phyloP scores from a whole-genome alignment of 2,888 invertebrate genomes.

The Drosophila lutescens region DNA sequence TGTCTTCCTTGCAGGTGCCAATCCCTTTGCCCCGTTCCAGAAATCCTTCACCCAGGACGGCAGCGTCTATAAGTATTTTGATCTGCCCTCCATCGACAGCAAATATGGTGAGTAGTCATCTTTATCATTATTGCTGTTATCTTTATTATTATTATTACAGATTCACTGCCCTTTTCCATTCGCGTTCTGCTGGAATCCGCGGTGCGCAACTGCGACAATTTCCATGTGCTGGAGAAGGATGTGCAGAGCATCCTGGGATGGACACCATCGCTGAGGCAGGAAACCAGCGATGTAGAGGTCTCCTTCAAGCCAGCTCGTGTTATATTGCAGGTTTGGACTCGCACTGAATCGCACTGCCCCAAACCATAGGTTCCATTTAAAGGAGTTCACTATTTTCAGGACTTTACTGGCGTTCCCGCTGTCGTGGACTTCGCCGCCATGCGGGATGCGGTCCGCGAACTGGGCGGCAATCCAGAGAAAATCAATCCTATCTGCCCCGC shows the following conservation, averaged over 20 bases:
- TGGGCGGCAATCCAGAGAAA: slow-evolving; percentile 95
- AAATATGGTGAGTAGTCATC: slow-evolving; percentile 91
- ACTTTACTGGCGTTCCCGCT: slow-evolving; percentile 98
- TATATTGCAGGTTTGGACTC: slow-evolving; percentile 90
- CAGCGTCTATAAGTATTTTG: slow-evolving; percentile 89
- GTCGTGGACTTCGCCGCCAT: slow-evolving; percentile 99
- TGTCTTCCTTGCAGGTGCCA: slow-evolving; percentile 30
- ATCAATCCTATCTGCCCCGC: slow-evolving; percentile 99
- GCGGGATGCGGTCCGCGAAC: slow-evolving; percentile 95
- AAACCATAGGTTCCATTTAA: too few relatives aligned
- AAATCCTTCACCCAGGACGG: slow-evolving; percentile 80
- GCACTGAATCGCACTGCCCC: too few relatives aligned
- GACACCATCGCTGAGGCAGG: slow-evolving; percentile 86
- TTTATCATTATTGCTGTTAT: background rate
- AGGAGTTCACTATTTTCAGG: slow-evolving; percentile 74
- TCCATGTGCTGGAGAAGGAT: slow-evolving; percentile 93
- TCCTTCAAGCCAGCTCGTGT: slow-evolving; percentile 98
- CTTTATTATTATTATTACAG: slow-evolving; percentile 83
- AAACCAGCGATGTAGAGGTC: slow-evolving; percentile 90
- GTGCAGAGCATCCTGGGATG: slow-evolving; percentile 95
- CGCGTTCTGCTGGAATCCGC: slow-evolving; percentile 97
- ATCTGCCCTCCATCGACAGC: slow-evolving; percentile 89
- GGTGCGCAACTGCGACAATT: slow-evolving; percentile 97
- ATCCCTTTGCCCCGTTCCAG: slow-evolving; percentile 82
- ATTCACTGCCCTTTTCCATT: slow-evolving; percentile 95